phyloP scores from a whole-genome alignment of 1,140 invertebrate species.

The Megalopta genalis region DNA sequence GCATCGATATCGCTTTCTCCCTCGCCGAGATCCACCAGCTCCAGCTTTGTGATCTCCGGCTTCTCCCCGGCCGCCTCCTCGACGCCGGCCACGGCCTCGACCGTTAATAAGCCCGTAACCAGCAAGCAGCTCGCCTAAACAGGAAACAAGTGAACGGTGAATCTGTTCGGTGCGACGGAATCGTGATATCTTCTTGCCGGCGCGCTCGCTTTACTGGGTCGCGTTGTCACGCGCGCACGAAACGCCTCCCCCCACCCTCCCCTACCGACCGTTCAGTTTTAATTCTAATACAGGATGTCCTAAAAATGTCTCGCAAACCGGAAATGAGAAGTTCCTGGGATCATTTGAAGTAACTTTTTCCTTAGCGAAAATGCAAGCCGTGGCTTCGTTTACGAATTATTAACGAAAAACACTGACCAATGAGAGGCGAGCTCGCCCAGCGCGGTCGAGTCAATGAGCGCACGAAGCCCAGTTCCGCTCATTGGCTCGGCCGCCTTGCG shows the following conservation, averaged over 20 bases:
- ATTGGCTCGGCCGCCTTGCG: too few species aligned
- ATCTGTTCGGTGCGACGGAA: not conserved
- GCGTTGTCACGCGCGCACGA: not conserved
- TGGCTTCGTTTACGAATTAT: too few species aligned
- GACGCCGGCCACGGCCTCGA: conserved; percentile 21
- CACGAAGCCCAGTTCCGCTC: too few species aligned
- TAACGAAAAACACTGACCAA: too few species aligned
- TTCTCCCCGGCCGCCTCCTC: conserved; percentile 16
- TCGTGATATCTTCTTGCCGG: not conserved
- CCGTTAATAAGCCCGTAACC: conserved; percentile 19
- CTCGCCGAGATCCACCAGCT: conserved; percentile 49
- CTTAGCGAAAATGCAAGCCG: too few species aligned
- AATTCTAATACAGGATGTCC: too few species aligned
- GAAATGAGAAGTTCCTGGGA: too few species aligned
- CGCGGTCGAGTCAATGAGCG: too few species aligned
- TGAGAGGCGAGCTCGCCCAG: too few species aligned
- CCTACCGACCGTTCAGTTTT: not conserved
- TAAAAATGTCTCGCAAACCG: too few species aligned
- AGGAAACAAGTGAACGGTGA: not conserved
- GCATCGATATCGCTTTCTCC: conserved; percentile 22
- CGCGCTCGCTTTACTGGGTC: not conserved
- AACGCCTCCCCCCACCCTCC: too few species aligned
- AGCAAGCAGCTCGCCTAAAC: conserved; percentile 53
- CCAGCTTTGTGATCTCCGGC: conserved; percentile 49
- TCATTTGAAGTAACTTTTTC: too few species aligned